These are phyloP conservation scores for Micoletzkya japonica DNA, from an alignment of 2,888 invertebrate genomes.

Conservation along the genomic window DNA sequence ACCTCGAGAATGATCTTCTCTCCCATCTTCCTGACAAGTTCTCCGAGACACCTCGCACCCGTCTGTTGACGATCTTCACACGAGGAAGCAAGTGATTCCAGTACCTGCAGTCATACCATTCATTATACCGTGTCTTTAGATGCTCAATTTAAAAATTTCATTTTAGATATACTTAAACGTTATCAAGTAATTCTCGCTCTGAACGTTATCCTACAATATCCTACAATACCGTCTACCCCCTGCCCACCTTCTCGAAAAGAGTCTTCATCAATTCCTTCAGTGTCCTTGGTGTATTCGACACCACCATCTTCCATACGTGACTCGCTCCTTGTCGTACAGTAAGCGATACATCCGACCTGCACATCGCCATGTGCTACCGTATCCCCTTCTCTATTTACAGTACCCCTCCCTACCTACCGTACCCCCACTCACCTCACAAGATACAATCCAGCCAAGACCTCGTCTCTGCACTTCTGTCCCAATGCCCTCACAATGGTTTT, in stretches of 20 bases:
- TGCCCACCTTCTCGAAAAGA: slow-evolving; percentile 82
- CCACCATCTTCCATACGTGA: slow-evolving; percentile 99
- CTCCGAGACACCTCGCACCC: slow-evolving; percentile 92
- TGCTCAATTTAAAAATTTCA: too few species aligned
- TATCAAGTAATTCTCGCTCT: too few species aligned
- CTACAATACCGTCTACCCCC: too few species aligned
- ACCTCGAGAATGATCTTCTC: slow-evolving; percentile 93
- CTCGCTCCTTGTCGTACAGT: slow-evolving; percentile 95
- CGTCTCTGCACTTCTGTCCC: slow-evolving; percentile 85
- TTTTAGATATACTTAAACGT: too few species aligned
- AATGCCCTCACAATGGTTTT: slow-evolving; percentile 84
- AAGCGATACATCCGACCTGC: slow-evolving; percentile 89
- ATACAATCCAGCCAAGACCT: slow-evolving; percentile 89
- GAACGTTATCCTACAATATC: background rate
- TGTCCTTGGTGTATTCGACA: slow-evolving; percentile 94
- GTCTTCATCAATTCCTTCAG: slow-evolving; percentile 92
- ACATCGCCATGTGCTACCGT: background rate
- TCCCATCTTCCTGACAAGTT: slow-evolving; percentile 92
- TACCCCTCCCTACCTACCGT: background rate
- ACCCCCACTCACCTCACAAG: slow-evolving; percentile 75
- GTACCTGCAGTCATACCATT: slow-evolving; percentile 35
- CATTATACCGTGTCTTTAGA: too few species aligned
- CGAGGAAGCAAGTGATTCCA: slow-evolving; percentile 91
- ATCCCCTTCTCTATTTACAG: background rate
- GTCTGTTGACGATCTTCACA: slow-evolving; percentile 93